A percentile compares a stretch with the other conserved stretches of the same genome.
Conservation (phyloP, 2,113 vertebrate species). For the Carlito syrichta region DNA sequence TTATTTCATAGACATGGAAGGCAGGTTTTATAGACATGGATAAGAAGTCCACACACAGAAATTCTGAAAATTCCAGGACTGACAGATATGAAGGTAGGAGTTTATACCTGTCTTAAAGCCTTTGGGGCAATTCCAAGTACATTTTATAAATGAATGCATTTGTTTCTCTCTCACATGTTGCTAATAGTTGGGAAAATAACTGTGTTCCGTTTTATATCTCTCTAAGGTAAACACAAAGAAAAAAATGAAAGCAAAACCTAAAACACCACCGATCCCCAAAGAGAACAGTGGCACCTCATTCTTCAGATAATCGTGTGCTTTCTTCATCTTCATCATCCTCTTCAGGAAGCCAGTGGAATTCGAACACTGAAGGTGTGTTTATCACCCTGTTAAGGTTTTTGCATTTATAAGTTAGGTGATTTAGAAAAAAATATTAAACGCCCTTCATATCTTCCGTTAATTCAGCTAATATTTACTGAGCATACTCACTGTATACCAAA, state of each 20-base stretch:
- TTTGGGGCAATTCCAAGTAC: background rate
- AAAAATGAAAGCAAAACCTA: constrained; percentile 88
- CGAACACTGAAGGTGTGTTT: constrained; percentile 84
- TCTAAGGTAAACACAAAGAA: constrained; percentile 84
- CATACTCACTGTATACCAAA: background rate
- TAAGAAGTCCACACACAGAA: background rate
- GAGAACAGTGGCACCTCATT: background rate
- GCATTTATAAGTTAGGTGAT: background rate
- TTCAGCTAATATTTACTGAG: background rate
- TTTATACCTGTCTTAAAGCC: background rate
- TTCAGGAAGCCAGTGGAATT: constrained; percentile 80
- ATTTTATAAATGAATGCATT: background rate
- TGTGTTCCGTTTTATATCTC: constrained; percentile 32
- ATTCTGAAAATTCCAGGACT: background rate
- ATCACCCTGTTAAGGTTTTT: background rate
- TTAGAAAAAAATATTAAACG: background rate
- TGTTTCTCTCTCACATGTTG: constrained; percentile 20
- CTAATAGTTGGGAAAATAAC: constrained; percentile 7
- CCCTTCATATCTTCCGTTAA: background rate
- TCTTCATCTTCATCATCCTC: constrained; percentile 80
- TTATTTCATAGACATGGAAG: constrained; percentile 72
- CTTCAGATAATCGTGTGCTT: constrained; percentile 53
- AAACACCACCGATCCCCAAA: constrained; percentile 85
- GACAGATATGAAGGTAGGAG: constrained; percentile 57
- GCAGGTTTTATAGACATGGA: background rate